Conservation (phyloP, 30 jellyfish, hydroid and myxozoan species). For the Aurelia coerulea region DNA sequence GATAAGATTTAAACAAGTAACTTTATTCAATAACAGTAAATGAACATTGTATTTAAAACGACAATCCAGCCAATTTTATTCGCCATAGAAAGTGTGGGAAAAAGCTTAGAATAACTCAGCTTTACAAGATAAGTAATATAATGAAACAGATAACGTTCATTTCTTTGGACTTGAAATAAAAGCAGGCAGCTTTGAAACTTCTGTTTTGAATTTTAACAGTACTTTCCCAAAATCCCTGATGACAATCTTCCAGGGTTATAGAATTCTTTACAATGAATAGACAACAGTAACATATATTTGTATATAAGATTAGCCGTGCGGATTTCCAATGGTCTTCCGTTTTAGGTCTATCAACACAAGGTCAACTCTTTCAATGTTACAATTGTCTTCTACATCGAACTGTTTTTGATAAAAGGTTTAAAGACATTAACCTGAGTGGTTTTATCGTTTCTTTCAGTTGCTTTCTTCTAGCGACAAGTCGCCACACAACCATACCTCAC, state of each 20-base stretch:
- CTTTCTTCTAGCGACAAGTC: no score
- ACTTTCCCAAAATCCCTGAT: conserved; percentile 37
- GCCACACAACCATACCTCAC: no score
- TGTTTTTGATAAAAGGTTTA: not conserved
- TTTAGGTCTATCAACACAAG: conserved; percentile 5
- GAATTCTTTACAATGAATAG: not conserved
- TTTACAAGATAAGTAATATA: conserved; percentile 27
- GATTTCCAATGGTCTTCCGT: conserved; percentile 14
- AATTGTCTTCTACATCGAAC: not conserved
- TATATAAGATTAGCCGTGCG: no score
- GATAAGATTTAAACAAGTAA: no score
- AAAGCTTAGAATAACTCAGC: conserved; percentile 44
- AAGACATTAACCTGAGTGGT: no score
- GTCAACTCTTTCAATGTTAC: conserved; percentile 25
- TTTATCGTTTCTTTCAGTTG: no score
- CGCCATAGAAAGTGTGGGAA: conserved; percentile 51
- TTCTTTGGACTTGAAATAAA: conserved; percentile 13
- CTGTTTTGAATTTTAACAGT: conserved; percentile 44
- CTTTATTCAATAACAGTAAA: not conserved
- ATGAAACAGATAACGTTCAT: conserved; percentile 42
- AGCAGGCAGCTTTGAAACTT: conserved; percentile 34
- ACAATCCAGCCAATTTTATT: not conserved
- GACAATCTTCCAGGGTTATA: conserved; percentile 1
- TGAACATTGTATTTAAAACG: not conserved
- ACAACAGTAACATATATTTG: not conserved